phyloP scores from a whole-genome alignment of 2,797 vertebrate genomes.

The Serranus cabrilla region DNA sequence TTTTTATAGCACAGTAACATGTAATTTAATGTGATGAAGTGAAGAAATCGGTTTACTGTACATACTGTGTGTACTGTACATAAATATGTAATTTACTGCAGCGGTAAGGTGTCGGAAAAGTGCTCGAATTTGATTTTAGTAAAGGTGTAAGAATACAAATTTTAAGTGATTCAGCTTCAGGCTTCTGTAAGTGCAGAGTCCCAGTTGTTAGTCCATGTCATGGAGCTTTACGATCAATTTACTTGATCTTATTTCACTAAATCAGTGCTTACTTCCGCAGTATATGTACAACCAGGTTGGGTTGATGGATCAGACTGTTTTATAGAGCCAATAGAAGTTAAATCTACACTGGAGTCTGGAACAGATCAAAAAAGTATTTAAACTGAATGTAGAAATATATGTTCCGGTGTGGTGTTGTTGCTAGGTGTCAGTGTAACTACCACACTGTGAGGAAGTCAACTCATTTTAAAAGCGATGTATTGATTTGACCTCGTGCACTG shows the following conservation, averaged over 20 bases:
- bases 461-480: constrained; percentile 8
- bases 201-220: background rate
- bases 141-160: too few species aligned
- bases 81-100: too few species aligned
- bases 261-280: background rate
- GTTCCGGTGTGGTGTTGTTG: background rate
- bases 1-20: too few species aligned
- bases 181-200: background rate
- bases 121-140: too few species aligned
- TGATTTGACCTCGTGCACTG: constrained; percentile 40
- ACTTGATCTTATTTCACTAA: background rate
- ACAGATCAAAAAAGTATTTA: too few species aligned
- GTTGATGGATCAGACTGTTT: background rate
- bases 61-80: too few species aligned
- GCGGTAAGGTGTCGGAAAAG: too few species aligned
- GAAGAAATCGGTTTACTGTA: too few species aligned
- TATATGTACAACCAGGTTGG: background rate
- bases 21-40: too few species aligned
- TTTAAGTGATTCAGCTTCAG: background rate
- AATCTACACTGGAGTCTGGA: background rate
- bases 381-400: too few species aligned
- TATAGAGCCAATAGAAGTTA: background rate
- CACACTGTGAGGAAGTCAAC: constrained; percentile 13
- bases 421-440: background rate
- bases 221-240: background rate